Evolutionary conservation across 2,888 invertebrate species (phyloP), one percentile per base, ranked within the genome.

Genomic region (Galerucella pusilla): DNA sequence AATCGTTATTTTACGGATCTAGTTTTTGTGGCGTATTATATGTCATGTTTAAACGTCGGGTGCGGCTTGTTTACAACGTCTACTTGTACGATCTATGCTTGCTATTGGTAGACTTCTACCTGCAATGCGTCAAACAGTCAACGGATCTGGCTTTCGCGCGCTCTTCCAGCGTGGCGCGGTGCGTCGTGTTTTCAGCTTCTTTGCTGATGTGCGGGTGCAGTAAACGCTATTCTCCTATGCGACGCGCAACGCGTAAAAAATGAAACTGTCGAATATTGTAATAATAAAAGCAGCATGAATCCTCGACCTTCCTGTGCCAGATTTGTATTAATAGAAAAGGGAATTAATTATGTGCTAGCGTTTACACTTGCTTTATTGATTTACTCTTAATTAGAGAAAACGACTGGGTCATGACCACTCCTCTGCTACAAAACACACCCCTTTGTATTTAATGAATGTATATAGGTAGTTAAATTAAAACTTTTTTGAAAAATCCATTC

Each of bases 81-180:
- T 91, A 88, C 80, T 87, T 84, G 85, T 83, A 89, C 89, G 84
- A 86, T 83, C 84, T 83, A 89, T 91, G 90, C 90, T 91, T 91
- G 90, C 91, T 92, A 94, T 94, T 94, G 94, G 94, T 90, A 90
- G 90, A 88, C 90, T 91, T 92, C 92, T 92, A 94, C 94, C 94
- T 93, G 94, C 94, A 94, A 93, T 94, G 93, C 94, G 94, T 93
- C 94, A 94, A 90, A 89, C 88, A 86, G 83, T 83, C 81, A 81
- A 78, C 86, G 87, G 81, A 80, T 82, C 85, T 83, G 84, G 82
- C 82, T 83, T 84, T 83, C 82, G 84, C 84, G 85, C 85, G 85
- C 83, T 83, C 85, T 83, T 84, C 81, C 81, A 81, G 79, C 79
- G 80, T 81, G 82, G 78, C 83, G 84, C 81, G 82, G 79, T 83